Evolutionary conservation across 2,888 invertebrate species (phyloP).

Genomic region (Tinea pellionella): DNA sequence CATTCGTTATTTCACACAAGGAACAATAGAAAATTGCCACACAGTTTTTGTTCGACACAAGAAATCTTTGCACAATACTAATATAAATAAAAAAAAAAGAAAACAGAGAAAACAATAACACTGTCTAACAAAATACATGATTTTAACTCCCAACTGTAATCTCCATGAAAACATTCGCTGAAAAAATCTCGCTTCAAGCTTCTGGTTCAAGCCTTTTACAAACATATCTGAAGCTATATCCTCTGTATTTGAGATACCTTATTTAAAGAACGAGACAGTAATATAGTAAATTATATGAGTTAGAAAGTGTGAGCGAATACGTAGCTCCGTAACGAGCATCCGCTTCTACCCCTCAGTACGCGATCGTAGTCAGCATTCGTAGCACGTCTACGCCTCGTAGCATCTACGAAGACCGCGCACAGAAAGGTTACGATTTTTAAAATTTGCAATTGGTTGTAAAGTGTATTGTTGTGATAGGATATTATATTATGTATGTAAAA

Average conservation of each 20-base stretch:
- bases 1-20: too few relatives aligned
- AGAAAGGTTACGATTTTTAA: conserved; percentile 6
- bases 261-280: conserved; percentile 30
- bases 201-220: conserved; percentile 45
- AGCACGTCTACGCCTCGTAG: conserved; percentile 39
- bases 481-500: conserved; percentile 27
- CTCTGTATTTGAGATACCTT: conserved; percentile 39
- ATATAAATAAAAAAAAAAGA: neutral
- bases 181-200: conserved; percentile 21
- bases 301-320: conserved; percentile 21
- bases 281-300: conserved; percentile 20
- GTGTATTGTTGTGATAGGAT: conserved; percentile 20
- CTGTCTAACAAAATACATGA: neutral
- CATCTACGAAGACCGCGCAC: conserved; percentile 1
- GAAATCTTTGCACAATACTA: neutral
- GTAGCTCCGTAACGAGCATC: conserved; percentile 12
- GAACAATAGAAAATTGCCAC: too few relatives aligned
- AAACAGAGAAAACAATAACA: neutral
- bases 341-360: conserved; percentile 30
- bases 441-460: conserved; percentile 20
- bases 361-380: conserved; percentile 39
- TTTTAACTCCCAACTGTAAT: neutral
- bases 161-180: neutral
- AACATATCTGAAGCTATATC: conserved; percentile 37
- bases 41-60: too few relatives aligned